Evolutionary conservation across 2,888 invertebrate species (phyloP).

Genomic region (Phengaris arion): DNA sequence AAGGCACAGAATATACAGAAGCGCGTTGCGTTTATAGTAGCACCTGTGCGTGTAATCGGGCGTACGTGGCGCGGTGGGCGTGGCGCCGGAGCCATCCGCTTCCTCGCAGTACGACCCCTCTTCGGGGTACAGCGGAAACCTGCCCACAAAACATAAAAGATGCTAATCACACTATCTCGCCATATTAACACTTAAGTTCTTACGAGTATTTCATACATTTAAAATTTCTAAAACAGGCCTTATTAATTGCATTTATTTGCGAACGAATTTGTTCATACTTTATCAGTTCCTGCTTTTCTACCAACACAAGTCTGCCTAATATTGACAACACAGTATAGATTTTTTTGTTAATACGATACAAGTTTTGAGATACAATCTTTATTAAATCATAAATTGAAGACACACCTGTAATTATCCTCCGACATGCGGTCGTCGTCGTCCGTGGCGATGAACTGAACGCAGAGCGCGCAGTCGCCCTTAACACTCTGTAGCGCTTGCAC

Average conservation of each 20-base stretch:
- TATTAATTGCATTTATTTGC: no score
- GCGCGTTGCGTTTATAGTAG: background rate
- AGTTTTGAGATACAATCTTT: no score
- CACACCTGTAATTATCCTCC: slow-evolving; percentile 75
- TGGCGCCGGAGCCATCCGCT: slow-evolving; percentile 74
- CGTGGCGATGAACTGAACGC: slow-evolving; percentile 87
- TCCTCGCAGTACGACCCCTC: slow-evolving; percentile 62
- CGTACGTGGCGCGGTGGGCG: slow-evolving; percentile 83
- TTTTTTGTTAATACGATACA: no score
- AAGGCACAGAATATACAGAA: no score
- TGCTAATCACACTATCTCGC: background rate
- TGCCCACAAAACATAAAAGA: slow-evolving; percentile 37
- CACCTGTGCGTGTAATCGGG: slow-evolving; percentile 70
- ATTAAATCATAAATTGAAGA: no score
- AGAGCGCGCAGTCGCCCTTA: slow-evolving; percentile 86
- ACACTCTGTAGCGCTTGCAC: slow-evolving; percentile 88
- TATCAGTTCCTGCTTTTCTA: no score
- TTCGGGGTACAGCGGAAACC: slow-evolving; percentile 71
- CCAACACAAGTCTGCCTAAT: no score
- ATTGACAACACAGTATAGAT: no score
- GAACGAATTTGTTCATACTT: no score
- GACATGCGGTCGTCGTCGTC: slow-evolving; percentile 84
- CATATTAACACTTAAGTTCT: no score
- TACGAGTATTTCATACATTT: no score
- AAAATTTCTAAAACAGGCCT: no score